These are phyloP conservation scores for Asarcornis scutulata DNA, from an alignment of 2,113 vertebrate genomes.

Conservation along the genomic window DNA sequence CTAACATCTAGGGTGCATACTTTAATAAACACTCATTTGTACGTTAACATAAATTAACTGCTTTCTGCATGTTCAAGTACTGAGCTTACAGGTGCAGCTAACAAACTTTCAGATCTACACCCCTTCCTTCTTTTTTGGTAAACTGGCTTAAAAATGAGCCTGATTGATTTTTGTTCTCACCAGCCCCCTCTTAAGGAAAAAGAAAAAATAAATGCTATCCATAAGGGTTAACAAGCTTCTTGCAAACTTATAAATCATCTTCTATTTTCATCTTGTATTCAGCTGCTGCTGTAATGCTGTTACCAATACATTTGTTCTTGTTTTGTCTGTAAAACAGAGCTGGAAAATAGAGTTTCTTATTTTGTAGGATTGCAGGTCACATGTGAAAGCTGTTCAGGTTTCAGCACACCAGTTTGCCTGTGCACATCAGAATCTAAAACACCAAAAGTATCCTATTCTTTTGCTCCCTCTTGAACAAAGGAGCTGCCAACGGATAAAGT, in stretches of 20 bases:
- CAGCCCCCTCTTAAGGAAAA: too few species aligned
- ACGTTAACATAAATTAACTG: neutral
- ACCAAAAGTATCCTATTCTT: neutral
- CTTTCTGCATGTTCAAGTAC: neutral
- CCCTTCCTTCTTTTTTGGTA: neutral
- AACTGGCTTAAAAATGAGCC: neutral
- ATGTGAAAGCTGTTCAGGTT: neutral
- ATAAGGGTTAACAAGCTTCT: neutral
- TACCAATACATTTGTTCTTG: neutral
- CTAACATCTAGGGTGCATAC: neutral
- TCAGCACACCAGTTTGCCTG: neutral
- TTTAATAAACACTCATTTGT: neutral
- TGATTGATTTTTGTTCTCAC: neutral
- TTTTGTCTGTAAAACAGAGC: neutral
- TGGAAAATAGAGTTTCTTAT: neutral
- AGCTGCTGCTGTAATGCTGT: neutral
- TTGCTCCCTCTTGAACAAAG: neutral
- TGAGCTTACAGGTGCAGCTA: neutral
- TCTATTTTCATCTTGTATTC: neutral
- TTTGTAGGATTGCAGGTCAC: neutral
- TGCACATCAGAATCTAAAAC: neutral
- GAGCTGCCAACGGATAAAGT: neutral
- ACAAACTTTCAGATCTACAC: neutral
- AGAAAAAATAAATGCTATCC: neutral
- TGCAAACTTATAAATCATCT: neutral